These are phyloP conservation scores for Coracopsis vasa DNA, from an alignment of 2,113 vertebrate species.

Conservation along the genomic window DNA sequence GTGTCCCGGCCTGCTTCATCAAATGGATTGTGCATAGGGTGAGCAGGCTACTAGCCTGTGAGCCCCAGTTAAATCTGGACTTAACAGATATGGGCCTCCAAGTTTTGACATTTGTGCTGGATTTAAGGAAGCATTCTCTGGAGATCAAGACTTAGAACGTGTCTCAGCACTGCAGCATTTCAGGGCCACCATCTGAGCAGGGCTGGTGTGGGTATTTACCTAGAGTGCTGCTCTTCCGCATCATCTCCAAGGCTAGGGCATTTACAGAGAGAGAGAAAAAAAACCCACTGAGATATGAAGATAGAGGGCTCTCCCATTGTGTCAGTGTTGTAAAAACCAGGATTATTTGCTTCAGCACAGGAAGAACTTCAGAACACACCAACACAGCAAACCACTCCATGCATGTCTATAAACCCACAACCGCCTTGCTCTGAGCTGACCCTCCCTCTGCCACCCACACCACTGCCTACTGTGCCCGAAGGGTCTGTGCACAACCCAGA, in stretches of 20 bases:
- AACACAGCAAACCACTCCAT: constrained; percentile 25
- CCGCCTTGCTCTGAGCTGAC: neutral
- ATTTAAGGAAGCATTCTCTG: neutral
- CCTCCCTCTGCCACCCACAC: neutral
- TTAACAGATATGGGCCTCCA: neutral
- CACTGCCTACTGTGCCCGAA: rapidly evolving
- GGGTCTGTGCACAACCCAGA: neutral
- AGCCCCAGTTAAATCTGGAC: neutral
- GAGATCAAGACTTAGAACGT: rapidly evolving
- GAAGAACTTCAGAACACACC: neutral
- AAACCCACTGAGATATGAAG: neutral
- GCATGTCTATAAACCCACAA: neutral
- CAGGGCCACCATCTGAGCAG: neutral
- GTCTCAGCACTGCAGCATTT: neutral
- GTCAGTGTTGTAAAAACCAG: neutral
- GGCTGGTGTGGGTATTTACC: constrained; percentile 51
- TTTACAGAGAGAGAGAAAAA: neutral
- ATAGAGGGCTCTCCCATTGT: neutral
- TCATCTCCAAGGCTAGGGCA: constrained; percentile 58
- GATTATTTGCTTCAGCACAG: neutral
- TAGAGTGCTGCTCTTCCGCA: constrained; percentile 28
- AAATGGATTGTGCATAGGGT: rapidly evolving
- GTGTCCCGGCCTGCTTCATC: neutral
- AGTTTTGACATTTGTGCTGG: rapidly evolving
- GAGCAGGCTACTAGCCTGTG: rapidly evolving